Percentiles rank a stretch among this genome's conserved stretches.
Evolutionary conservation across 2,113 vertebrate species (phyloP).

Genomic region (Eptesicus fuscus): DNA sequence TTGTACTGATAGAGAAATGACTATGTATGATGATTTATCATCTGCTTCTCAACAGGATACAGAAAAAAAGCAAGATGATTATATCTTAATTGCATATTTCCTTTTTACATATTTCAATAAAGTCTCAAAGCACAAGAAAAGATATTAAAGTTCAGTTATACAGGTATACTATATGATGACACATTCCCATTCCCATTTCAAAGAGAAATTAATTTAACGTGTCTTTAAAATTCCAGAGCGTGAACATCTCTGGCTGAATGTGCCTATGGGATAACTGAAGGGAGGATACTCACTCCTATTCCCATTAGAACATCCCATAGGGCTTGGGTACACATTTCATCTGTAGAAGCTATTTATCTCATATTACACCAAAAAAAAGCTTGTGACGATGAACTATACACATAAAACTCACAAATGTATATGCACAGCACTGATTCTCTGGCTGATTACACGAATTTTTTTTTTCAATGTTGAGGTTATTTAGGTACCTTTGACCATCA

Average conservation of each 20-base stretch:
- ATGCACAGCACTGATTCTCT: not conserved
- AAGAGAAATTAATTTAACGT: not conserved
- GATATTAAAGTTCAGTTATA: not conserved
- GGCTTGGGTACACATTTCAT: not conserved
- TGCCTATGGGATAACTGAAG: not conserved
- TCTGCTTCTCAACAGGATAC: conserved; percentile 50
- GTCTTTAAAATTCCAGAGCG: not conserved
- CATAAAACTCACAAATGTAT: not conserved
- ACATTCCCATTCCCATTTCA: not conserved
- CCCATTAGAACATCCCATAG: not conserved
- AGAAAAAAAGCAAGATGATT: conserved; percentile 39
- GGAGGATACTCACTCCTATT: not conserved
- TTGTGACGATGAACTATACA: not conserved
- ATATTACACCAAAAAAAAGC: not conserved
- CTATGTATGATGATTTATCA: conserved; percentile 25
- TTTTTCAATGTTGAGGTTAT: not conserved
- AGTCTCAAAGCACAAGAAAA: not conserved
- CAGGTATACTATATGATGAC: not conserved
- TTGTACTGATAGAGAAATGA: conserved; percentile 58
- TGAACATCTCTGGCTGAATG: not conserved
- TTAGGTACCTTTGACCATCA: not conserved
- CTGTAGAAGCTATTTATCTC: not conserved
- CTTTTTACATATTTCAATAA: conserved; percentile 45
- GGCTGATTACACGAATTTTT: not conserved
- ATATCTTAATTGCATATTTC: conserved; percentile 33